Conservation (phyloP, 1,140 invertebrate species). For the Sarcophaga bullata region DNA sequence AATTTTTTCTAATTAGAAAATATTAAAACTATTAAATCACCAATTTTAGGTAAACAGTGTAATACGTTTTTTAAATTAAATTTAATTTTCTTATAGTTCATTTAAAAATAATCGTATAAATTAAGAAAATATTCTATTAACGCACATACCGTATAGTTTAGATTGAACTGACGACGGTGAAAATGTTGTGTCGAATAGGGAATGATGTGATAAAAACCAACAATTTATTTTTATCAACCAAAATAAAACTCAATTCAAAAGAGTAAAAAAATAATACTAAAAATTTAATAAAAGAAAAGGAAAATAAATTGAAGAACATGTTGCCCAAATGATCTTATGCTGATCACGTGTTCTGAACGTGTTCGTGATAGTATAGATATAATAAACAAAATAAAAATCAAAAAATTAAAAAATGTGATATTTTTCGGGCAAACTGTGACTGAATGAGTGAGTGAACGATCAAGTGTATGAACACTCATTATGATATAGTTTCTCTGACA, state of each 20-base stretch:
- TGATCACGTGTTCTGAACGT: constrained; percentile 33
- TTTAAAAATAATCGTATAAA: too few relatives aligned
- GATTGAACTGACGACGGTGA: too few relatives aligned
- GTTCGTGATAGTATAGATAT: background rate
- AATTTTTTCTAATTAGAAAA: too few relatives aligned
- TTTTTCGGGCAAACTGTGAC: background rate
- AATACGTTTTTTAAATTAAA: too few relatives aligned
- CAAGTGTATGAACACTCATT: background rate
- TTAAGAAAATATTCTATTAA: too few relatives aligned
- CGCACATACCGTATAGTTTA: too few relatives aligned
- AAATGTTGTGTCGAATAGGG: too few relatives aligned
- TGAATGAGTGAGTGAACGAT: background rate
- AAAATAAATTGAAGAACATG: background rate
- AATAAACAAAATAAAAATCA: background rate
- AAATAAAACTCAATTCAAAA: constrained; percentile 6
- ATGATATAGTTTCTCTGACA: background rate
- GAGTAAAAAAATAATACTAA: background rate
- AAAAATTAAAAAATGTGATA: background rate
- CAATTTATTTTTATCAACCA: constrained; percentile 32
- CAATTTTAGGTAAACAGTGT: too few relatives aligned
- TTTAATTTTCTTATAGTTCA: too few relatives aligned
- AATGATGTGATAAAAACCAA: background rate
- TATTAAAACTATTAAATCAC: too few relatives aligned
- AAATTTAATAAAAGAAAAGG: background rate
- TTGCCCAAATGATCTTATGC: constrained; percentile 30